A percentile compares a stretch with the other conserved stretches of the same genome.
Evolutionary conservation across 2,888 invertebrate species (phyloP).

Genomic region (Morpho achilles): DNA sequence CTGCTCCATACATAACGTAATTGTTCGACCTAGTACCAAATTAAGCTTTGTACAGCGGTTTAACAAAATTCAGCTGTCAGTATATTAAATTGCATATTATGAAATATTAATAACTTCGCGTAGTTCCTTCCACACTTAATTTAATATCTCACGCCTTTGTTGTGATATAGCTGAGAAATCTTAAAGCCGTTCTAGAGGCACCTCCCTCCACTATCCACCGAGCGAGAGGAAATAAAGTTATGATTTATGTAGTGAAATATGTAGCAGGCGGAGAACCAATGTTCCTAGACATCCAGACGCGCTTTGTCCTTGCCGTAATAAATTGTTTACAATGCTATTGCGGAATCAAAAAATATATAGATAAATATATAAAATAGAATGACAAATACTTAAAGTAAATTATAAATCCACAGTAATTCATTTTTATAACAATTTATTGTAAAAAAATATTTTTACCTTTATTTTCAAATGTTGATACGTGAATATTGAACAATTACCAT

Average conservation of each 20-base stretch:
- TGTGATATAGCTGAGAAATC: conserved; percentile 60
- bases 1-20: conserved; percentile 15
- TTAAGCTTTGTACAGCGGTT: conserved; percentile 12
- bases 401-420: too few species aligned
- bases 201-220: conserved; percentile 54
- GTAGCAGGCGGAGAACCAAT: conserved; percentile 50
- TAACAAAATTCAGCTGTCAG: conserved; percentile 9
- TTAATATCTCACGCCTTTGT: conserved; percentile 71
- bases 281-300: conserved; percentile 47
- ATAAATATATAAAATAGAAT: background rate
- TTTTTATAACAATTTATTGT: too few species aligned
- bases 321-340: conserved; percentile 54
- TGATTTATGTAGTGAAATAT: conserved; percentile 77
- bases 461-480: too few species aligned
- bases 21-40: conserved; percentile 9
- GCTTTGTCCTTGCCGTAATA: conserved; percentile 57
- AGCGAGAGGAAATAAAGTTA: conserved; percentile 77
- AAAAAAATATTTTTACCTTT: too few species aligned
- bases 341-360: conserved; percentile 19
- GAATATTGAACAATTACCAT: too few species aligned
- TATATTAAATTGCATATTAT: conserved; percentile 23
- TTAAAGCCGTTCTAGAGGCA: conserved; percentile 73
- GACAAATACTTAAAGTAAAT: too few species aligned
- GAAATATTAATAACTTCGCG: conserved; percentile 34
- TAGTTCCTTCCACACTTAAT: conserved; percentile 57